Base-by-base conservation (phyloP, 2,888 invertebrate species). In the Nebria salina region DNA sequence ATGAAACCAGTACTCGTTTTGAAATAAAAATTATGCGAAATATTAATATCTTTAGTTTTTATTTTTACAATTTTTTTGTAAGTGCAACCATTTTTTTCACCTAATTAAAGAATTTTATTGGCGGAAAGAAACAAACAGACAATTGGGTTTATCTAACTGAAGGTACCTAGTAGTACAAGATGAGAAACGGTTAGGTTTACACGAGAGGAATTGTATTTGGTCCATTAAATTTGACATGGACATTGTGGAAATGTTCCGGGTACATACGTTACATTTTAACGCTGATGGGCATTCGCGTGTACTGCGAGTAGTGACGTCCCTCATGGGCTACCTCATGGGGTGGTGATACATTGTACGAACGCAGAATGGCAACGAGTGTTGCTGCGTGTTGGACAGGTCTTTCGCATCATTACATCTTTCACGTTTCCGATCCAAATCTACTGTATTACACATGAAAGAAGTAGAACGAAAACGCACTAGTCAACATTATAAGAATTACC, bases 201-300 rank as follows among this genome's bases (percentile, higher is more conserved):
- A 70, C 73, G 78, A 65, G 73, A 73, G 78, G 65, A 64, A 73
- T 34, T 72, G 26, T 78, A 65, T 74, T 43, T 15, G 79, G 79
- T 54, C 68, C 79, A 79, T 79, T 79, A 79, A 79, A 79, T 79
- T 73, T 79, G 79, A 79, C 79, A 79, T 74, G 75, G 70, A 79
- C 79, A 79, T 79, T 79, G 79, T 74, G 79, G 79, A 75, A 79
- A 79, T 75, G 79, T 75, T 75, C 68, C 41, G 75, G 20, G 68
- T 25, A 66, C 34, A 34, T 34, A 34, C 54, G 70, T 70, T 70
- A 70, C 70, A 34, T 70, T 70, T 70, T 20, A 13, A 70, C 70
- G 74, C 42, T 79, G 20, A 54, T 66, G 25, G 66, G 79, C 75
- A 79, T 8, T 13, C 54, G 54, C 13, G 54, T 54, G 54, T 54